A percentile compares a stretch with the other conserved stretches of the same genome.
phyloP scores from a whole-genome alignment of 2,797 vertebrate species.

The Iguana delicatissima region DNA sequence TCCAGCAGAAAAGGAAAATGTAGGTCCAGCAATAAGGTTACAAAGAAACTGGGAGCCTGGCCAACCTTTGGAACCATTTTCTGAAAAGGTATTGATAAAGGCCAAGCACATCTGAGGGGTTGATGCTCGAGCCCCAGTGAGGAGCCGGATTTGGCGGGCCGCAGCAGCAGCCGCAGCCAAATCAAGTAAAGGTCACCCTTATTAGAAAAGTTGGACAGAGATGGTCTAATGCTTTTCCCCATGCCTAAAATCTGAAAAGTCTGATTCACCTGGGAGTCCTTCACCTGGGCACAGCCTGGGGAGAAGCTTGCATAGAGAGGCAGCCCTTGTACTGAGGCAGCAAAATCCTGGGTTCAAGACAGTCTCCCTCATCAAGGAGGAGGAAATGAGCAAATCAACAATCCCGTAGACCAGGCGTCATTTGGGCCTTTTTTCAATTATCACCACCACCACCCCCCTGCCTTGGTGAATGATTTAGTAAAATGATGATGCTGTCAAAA shows the following conservation, averaged over 20 bases:
- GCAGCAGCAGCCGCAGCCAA: background rate
- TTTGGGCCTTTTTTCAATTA: too few relatives aligned
- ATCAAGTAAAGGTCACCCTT: slow-evolving; percentile 56
- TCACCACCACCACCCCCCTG: too few relatives aligned
- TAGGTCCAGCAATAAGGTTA: slow-evolving; percentile 25
- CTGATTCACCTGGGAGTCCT: background rate
- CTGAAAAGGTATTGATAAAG: slow-evolving; percentile 51
- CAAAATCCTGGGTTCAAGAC: background rate
- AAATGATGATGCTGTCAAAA: too few relatives aligned
- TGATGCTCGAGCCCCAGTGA: slow-evolving; percentile 54
- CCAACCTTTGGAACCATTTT: background rate
- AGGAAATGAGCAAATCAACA: too few relatives aligned
- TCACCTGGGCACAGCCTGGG: background rate
- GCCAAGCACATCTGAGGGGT: slow-evolving; percentile 45
- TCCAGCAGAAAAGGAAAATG: slow-evolving; percentile 42
- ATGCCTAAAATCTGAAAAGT: slow-evolving; percentile 12
- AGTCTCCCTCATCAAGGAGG: too few relatives aligned
- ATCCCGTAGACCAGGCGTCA: too few relatives aligned
- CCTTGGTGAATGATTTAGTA: too few relatives aligned
- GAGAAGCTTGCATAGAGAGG: background rate
- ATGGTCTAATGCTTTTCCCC: background rate
- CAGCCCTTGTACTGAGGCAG: background rate
- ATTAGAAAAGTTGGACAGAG: too few relatives aligned
- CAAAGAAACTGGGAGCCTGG: slow-evolving; percentile 43
- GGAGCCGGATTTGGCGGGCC: background rate